A percentile compares a stretch with the other conserved stretches of the same genome.
These are phyloP conservation scores for Lynx canadensis DNA, from an alignment of 2,113 vertebrate genomes.

Conservation along the genomic window DNA sequence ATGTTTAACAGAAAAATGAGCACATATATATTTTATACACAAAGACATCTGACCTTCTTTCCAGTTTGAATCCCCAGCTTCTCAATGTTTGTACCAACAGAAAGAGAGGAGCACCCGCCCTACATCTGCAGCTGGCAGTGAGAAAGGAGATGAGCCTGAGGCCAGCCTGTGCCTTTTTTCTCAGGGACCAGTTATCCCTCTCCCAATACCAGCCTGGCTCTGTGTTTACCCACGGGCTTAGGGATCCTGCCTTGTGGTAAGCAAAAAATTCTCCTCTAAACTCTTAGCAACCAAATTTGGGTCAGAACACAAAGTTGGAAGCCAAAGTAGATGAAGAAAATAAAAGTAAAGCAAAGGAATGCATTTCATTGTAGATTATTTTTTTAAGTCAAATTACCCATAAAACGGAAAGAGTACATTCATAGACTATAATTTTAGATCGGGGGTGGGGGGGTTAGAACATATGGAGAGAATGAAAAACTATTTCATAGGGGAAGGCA, in stretches of 20 bases:
- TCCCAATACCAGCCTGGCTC: neutral
- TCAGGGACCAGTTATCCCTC: neutral
- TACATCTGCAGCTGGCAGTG: neutral
- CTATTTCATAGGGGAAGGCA: neutral
- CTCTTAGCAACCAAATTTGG: conserved; percentile 52
- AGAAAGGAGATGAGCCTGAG: neutral
- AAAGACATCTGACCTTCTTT: neutral
- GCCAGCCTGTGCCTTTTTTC: neutral
- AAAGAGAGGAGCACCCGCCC: neutral
- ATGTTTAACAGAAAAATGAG: neutral
- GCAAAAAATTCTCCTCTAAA: conserved; percentile 60
- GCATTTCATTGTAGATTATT: neutral
- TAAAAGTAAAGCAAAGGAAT: conserved; percentile 48
- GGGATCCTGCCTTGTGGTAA: conserved; percentile 32
- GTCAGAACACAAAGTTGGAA: conserved; percentile 49
- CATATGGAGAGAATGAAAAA: neutral
- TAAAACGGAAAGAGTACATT: conserved; percentile 18
- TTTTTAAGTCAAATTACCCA: neutral
- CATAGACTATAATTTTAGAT: neutral
- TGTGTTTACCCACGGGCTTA: neutral
- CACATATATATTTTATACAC: neutral
- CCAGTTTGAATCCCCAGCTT: neutral
- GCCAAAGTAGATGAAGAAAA: conserved; percentile 40
- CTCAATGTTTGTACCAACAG: neutral
- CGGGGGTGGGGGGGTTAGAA: neutral